These are phyloP conservation scores for Solea solea DNA, from an alignment of 2,113 vertebrate genomes.

Conservation along the genomic window DNA sequence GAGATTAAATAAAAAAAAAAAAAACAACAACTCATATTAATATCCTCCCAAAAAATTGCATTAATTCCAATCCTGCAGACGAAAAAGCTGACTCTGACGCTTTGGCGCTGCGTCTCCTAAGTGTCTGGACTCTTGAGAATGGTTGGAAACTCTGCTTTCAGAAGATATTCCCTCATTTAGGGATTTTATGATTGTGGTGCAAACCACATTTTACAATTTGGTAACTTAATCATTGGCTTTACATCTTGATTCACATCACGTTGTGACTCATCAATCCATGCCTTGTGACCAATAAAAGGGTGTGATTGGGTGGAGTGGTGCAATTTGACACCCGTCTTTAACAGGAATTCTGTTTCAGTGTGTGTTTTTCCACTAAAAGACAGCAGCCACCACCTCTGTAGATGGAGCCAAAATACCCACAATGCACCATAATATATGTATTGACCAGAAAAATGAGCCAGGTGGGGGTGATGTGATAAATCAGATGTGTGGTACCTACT, in stretches of 20 bases:
- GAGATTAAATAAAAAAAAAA: too few relatives aligned
- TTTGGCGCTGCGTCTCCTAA: not conserved
- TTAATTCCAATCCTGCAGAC: too few relatives aligned
- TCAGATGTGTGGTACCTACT: constrained; percentile 23
- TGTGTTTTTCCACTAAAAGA: constrained; percentile 5
- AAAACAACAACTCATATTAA: too few relatives aligned
- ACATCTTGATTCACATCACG: too few relatives aligned
- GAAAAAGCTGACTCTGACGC: too few relatives aligned
- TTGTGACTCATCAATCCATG: too few relatives aligned
- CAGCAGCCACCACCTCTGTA: constrained; percentile 24
- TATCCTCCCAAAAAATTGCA: too few relatives aligned
- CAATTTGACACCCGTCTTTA: not conserved
- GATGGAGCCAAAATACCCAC: constrained; percentile 32
- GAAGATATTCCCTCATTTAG: not conserved
- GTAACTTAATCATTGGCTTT: too few relatives aligned
- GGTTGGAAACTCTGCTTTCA: not conserved
- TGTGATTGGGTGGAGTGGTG: too few relatives aligned
- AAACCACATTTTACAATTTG: too few relatives aligned
- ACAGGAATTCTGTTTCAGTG: not conserved
- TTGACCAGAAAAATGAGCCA: constrained; percentile 37
- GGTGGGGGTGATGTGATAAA: constrained; percentile 18
- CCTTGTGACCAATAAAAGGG: too few relatives aligned
- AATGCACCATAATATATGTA: constrained; percentile 33
- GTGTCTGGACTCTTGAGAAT: not conserved
- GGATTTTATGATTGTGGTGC: too few relatives aligned